phyloP scores from a whole-genome alignment of 2,888 invertebrate species.

The Diaphora mendica region DNA sequence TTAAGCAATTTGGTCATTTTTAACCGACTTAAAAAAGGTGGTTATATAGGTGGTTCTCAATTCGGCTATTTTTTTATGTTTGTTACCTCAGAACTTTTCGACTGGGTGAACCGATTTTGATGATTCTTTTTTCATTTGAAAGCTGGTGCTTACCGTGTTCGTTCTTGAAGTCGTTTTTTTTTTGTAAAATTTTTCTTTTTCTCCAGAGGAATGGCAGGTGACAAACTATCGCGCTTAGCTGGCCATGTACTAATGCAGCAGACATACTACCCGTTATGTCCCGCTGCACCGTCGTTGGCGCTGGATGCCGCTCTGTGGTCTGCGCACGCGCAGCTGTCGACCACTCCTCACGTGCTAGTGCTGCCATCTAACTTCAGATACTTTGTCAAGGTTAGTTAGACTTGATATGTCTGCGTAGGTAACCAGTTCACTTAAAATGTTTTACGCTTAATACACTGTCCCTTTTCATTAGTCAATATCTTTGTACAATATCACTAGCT shows the following conservation, averaged over 20 bases:
- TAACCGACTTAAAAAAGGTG: too few relatives aligned
- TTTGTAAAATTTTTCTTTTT: too few relatives aligned
- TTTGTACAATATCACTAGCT: too few relatives aligned
- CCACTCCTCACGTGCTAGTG: slow-evolving; percentile 93
- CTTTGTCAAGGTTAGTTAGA: slow-evolving; percentile 90
- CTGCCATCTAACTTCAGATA: slow-evolving; percentile 94
- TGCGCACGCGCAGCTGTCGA: slow-evolving; percentile 89
- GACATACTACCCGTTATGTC: slow-evolving; percentile 93
- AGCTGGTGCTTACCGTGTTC: too few relatives aligned
- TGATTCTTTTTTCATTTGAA: too few relatives aligned
- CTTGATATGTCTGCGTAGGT: neutral
- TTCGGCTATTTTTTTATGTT: too few relatives aligned
- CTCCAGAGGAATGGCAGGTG: slow-evolving; percentile 76
- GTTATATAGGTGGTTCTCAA: too few relatives aligned
- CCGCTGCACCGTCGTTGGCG: slow-evolving; percentile 88
- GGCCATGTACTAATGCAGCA: slow-evolving; percentile 92
- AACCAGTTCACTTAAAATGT: too few relatives aligned
- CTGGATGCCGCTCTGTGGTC: slow-evolving; percentile 91
- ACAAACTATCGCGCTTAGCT: slow-evolving; percentile 91
- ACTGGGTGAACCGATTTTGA: too few relatives aligned
- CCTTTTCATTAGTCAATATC: too few relatives aligned
- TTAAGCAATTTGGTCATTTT: neutral
- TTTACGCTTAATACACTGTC: neutral
- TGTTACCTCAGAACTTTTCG: too few relatives aligned
- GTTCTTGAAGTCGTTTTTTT: too few relatives aligned